Conservation (phyloP, 2,888 invertebrate genomes). For the Phengaris alcon region DNA sequence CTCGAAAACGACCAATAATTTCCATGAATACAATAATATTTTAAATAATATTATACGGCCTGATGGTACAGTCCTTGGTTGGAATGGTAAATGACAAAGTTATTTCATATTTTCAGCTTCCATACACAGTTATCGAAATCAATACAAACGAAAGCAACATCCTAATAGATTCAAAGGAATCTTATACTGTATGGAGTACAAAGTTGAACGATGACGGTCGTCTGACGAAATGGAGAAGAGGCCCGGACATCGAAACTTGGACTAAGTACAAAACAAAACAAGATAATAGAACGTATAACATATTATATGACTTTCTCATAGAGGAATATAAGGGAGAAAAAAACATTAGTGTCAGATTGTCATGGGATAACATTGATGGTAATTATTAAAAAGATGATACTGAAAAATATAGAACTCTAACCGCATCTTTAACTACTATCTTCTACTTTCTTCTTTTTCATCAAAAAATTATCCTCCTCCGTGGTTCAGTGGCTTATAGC, state of each 20-base stretch:
- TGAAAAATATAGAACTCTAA: no score
- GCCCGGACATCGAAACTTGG: constrained; percentile 42
- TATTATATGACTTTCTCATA: constrained; percentile 36
- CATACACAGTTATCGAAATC: constrained; percentile 39
- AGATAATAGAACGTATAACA: constrained; percentile 35
- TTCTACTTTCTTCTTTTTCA: no score
- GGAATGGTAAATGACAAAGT: no score
- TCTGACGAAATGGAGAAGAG: constrained; percentile 45
- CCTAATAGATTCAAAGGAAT: constrained; percentile 30
- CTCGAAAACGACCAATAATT: no score
- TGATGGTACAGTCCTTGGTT: no score
- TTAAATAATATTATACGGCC: no score
- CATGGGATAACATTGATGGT: constrained; percentile 51
- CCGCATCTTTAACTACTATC: no score
- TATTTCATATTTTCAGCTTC: constrained; percentile 39
- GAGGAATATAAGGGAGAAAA: constrained; percentile 32
- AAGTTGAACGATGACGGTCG: constrained; percentile 41
- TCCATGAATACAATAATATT: no score
- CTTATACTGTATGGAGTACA: constrained; percentile 47
- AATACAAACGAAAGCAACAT: constrained; percentile 34
- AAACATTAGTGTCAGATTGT: constrained; percentile 40
- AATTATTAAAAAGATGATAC: constrained; percentile 34
- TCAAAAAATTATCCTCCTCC: no score
- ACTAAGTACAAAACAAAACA: constrained; percentile 27
- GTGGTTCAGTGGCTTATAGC: no score